phyloP scores from a whole-genome alignment of 2,797 vertebrate species.

The Pangasius krempfi region DNA sequence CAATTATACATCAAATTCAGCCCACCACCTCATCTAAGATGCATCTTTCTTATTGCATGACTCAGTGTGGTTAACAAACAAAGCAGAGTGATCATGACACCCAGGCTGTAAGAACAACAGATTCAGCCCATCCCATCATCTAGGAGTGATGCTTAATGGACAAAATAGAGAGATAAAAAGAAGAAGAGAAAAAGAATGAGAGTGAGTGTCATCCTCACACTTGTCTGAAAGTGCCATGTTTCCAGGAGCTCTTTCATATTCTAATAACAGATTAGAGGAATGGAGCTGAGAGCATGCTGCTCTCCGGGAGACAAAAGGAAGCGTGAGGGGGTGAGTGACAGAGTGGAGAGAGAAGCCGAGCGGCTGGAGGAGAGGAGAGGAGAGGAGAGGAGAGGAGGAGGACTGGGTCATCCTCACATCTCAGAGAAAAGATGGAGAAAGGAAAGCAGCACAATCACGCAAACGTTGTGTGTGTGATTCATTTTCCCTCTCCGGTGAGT shows the following conservation, averaged over 20 bases:
- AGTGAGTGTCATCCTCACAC: neutral
- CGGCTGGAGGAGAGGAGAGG: neutral
- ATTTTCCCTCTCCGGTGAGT: neutral
- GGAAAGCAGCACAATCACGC: neutral
- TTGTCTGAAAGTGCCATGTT: neutral
- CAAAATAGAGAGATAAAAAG: neutral
- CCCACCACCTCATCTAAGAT: neutral
- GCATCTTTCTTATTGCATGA: neutral
- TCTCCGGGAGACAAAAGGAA: slow-evolving; percentile 22
- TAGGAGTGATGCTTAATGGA: neutral
- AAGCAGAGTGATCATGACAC: neutral
- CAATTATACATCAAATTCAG: no score
- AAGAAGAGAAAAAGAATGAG: neutral
- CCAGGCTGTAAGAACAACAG: neutral
- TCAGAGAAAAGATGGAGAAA: slow-evolving; percentile 3
- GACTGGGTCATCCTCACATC: slow-evolving; percentile 13
- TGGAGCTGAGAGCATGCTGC: neutral
- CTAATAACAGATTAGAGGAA: slow-evolving; percentile 34
- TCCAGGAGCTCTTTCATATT: slow-evolving; percentile 42
- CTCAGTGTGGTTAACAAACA: neutral
- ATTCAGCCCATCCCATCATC: neutral
- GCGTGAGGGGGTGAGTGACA: slow-evolving; percentile 19
- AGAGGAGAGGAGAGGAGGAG: slow-evolving; percentile 7
- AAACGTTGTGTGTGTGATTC: slow-evolving; percentile 4
- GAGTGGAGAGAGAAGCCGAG: neutral